phyloP scores from a whole-genome alignment of 2,888 invertebrate species.

The Choreutis nemorana region DNA sequence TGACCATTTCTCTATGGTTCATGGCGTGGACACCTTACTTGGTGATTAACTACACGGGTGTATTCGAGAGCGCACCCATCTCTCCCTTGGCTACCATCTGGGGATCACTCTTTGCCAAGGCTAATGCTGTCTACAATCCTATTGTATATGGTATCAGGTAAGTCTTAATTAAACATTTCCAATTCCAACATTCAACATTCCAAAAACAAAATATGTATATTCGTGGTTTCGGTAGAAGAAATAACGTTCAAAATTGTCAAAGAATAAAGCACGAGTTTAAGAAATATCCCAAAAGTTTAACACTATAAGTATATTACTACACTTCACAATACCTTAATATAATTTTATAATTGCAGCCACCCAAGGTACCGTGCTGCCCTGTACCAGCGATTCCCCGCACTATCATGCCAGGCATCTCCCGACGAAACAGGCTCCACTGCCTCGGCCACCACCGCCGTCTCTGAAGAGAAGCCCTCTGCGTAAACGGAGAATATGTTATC shows the following conservation, averaged over 20 bases:
- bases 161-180: conserved; percentile 8
- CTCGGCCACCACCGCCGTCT: conserved; percentile 73
- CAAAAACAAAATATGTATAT: conserved; percentile 1
- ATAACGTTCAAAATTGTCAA: not conserved
- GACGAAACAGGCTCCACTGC: conserved; percentile 72
- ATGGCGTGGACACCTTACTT: conserved; percentile 93
- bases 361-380: conserved; percentile 82
- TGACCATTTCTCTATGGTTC: conserved; percentile 91
- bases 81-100: conserved; percentile 85
- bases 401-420: conserved; percentile 70
- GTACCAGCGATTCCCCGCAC: conserved; percentile 78
- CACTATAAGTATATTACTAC: too few relatives aligned
- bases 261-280: too few relatives aligned
- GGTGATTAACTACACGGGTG: conserved; percentile 82
- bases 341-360: conserved; percentile 62
- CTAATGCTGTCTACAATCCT: conserved; percentile 89
- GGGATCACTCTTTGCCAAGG: conserved; percentile 92
- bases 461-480: conserved; percentile 72
- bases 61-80: conserved; percentile 77
- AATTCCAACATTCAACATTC: not conserved
- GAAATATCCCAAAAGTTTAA: too few relatives aligned
- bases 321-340: conserved; percentile 1
- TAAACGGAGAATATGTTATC: too few relatives aligned
- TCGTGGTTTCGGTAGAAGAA: not conserved
- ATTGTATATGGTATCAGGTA: conserved; percentile 91